A percentile compares a stretch with the other conserved stretches of the same genome.
phyloP scores from a whole-genome alignment of 2,797 vertebrate genomes.

The Anabacerthia variegaticeps region DNA sequence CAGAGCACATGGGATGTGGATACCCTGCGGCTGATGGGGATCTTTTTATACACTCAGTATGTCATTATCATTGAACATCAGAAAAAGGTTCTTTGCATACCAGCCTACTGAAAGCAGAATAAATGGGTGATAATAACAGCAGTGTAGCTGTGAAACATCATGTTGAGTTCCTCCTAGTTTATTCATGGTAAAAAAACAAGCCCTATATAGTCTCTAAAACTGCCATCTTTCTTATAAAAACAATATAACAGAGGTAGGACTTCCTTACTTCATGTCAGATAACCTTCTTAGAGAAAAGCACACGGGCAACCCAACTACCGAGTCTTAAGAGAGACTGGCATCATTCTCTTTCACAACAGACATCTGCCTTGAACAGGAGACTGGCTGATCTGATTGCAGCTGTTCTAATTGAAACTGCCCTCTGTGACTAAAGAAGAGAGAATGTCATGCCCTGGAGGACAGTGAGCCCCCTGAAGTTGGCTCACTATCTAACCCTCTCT shows the following conservation, averaged over 20 bases:
- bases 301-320: rapidly evolving
- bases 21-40: background rate
- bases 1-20: background rate
- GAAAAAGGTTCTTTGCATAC: background rate
- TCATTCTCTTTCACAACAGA: background rate
- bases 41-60: background rate
- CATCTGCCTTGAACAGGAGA: background rate
- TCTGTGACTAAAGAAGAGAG: background rate
- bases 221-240: background rate
- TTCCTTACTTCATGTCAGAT: background rate
- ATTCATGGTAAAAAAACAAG: background rate
- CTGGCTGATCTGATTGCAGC: background rate
- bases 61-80: background rate
- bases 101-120: background rate
- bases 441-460: background rate
- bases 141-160: background rate
- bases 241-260: background rate
- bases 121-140: background rate
- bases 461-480: background rate
- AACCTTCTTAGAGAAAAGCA: background rate
- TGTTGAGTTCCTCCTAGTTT: background rate
- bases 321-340: background rate
- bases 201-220: background rate
- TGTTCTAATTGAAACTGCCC: background rate
- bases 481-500: background rate